phyloP scores from a whole-genome alignment of 2,888 invertebrate genomes.

The Erebia ligea region DNA sequence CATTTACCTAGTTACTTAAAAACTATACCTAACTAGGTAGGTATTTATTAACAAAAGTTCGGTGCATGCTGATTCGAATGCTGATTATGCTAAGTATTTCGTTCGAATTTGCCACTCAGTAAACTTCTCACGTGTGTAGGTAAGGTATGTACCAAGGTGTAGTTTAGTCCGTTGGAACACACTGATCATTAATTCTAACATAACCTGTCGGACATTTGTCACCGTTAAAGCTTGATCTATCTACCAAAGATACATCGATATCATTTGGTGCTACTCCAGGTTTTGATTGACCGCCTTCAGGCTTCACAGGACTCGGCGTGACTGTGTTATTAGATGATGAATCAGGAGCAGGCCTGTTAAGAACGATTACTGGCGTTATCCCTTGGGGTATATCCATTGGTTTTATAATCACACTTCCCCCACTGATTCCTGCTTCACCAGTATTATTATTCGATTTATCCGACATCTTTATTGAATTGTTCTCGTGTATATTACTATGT shows the following conservation, averaged over 20 bases:
- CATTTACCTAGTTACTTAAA: too few relatives aligned
- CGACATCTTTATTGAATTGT: conserved; percentile 3
- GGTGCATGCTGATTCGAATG: too few relatives aligned
- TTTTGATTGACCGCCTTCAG: neutral
- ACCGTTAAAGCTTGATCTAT: conserved; percentile 58
- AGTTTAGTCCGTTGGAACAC: conserved; percentile 44
- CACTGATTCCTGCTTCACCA: neutral
- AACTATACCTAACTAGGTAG: too few relatives aligned
- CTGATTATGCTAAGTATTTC: too few relatives aligned
- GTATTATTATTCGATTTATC: neutral
- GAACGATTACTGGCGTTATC: neutral
- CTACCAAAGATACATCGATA: conserved; percentile 44
- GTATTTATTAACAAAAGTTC: too few relatives aligned
- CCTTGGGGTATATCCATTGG: neutral
- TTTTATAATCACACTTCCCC: neutral
- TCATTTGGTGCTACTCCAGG: neutral
- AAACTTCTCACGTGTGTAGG: neutral
- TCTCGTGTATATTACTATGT: neutral
- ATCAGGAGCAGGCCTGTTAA: neutral
- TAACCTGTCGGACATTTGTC: conserved; percentile 60
- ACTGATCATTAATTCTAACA: conserved; percentile 57
- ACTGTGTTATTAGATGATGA: conserved; percentile 13
- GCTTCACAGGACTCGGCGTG: conserved; percentile 4
- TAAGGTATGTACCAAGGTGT: neutral
- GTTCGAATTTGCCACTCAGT: too few relatives aligned